Evolutionary conservation across 2,888 invertebrate genomes (phyloP).

Genomic region (Congeria kusceri): DNA sequence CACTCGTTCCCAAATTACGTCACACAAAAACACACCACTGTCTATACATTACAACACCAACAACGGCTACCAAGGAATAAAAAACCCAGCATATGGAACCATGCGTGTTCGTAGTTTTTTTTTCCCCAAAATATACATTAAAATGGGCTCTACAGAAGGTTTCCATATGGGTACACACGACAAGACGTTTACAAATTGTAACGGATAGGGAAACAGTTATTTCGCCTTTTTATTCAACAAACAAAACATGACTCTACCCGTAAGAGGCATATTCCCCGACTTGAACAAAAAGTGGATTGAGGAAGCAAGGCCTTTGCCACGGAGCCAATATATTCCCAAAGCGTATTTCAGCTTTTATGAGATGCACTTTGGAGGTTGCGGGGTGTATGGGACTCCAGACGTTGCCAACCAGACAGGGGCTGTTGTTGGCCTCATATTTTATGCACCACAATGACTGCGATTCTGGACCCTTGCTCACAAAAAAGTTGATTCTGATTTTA

Average conservation of each 20-base stretch:
- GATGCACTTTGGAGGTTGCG: conserved; percentile 52
- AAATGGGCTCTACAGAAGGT: conserved; percentile 21
- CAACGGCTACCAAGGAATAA: conserved; percentile 27
- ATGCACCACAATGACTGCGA: too few species aligned
- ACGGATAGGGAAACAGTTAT: conserved; percentile 56
- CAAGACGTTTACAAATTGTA: conserved; percentile 46
- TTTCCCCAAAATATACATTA: conserved; percentile 22
- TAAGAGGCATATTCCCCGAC: too few species aligned
- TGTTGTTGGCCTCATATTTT: conserved; percentile 26
- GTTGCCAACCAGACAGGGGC: conserved; percentile 23
- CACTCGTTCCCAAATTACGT: conserved; percentile 38
- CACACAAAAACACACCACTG: conserved; percentile 27
- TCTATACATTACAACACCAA: conserved; percentile 45
- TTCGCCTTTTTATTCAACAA: conserved; percentile 48
- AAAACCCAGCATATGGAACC: conserved; percentile 43
- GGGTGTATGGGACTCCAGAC: conserved; percentile 41
- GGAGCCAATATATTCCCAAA: conserved; percentile 11
- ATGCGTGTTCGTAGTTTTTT: conserved; percentile 58
- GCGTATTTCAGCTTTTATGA: conserved; percentile 39
- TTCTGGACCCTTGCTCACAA: too few species aligned
- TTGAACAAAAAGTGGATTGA: conserved; percentile 39
- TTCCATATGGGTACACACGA: conserved; percentile 44
- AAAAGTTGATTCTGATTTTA: too few species aligned
- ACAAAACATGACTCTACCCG: too few species aligned
- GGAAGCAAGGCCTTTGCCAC: conserved; percentile 13